These are phyloP conservation scores for Eubasilissa splendida DNA, from an alignment of 2,888 invertebrate species.

Conservation along the genomic window DNA sequence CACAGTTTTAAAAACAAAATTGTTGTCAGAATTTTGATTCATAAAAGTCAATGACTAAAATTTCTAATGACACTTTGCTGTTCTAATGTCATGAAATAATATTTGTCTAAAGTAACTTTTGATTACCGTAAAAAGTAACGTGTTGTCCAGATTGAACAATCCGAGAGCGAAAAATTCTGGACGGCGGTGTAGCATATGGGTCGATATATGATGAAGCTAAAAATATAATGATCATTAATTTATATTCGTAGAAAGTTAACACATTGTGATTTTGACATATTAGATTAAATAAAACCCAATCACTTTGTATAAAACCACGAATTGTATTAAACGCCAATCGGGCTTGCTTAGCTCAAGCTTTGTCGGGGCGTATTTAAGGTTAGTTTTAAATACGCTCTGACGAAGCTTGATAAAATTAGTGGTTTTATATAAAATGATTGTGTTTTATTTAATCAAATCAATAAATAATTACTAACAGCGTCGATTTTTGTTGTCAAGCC, in stretches of 20 bases:
- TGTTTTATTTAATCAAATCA: neutral
- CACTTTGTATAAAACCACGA: too few species aligned
- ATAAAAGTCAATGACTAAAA: neutral
- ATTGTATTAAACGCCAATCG: too few species aligned
- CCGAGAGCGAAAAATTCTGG: conserved; percentile 7
- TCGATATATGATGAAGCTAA: conserved; percentile 9
- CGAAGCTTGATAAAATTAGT: too few species aligned
- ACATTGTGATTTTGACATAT: neutral
- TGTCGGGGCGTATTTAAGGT: too few species aligned
- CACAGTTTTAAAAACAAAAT: neutral
- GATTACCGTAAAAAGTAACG: neutral
- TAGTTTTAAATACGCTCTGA: too few species aligned
- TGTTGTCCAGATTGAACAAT: conserved; percentile 1
- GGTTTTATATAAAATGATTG: too few species aligned
- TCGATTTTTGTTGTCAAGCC: neutral
- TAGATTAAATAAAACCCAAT: neutral
- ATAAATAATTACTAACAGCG: neutral
- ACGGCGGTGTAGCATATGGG: neutral
- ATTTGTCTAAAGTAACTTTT: neutral
- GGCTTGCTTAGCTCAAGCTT: too few species aligned
- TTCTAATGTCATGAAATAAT: neutral
- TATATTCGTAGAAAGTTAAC: neutral
- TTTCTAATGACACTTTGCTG: neutral
- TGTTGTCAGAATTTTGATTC: neutral
- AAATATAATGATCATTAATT: neutral